Conservation (phyloP, 2,888 invertebrate species). For the Amphipyra berbera region DNA sequence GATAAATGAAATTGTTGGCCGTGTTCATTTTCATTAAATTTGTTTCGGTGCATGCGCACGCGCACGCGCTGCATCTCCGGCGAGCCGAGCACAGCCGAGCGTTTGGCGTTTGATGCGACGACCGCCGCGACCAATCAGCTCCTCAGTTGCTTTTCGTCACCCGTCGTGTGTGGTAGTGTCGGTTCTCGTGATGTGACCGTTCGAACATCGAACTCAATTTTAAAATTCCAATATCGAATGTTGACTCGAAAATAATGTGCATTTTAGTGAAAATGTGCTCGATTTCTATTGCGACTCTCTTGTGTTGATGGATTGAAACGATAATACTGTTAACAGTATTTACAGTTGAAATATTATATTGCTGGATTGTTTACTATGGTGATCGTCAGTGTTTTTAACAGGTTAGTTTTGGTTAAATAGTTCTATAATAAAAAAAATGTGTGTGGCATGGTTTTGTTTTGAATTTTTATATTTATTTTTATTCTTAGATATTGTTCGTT, state of each 20-base stretch:
- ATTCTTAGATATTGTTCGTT: not conserved
- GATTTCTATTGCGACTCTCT: slow-evolving; percentile 68
- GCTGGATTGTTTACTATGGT: slow-evolving; percentile 88
- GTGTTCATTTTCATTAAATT: slow-evolving; percentile 53
- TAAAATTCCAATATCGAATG: slow-evolving; percentile 60
- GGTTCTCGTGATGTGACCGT: slow-evolving; percentile 68
- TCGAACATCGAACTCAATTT: slow-evolving; percentile 66
- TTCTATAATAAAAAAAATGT: not conserved
- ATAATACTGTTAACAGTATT: slow-evolving; percentile 57
- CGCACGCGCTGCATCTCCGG: slow-evolving; percentile 76
- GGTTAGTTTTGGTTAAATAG: slow-evolving; percentile 72
- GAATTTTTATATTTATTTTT: not conserved
- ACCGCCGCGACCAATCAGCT: slow-evolving; percentile 70
- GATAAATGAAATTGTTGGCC: slow-evolving; percentile 46
- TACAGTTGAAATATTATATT: slow-evolving; percentile 64
- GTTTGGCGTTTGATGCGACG: slow-evolving; percentile 56
- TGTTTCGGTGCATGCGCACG: slow-evolving; percentile 70
- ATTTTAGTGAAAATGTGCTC: slow-evolving; percentile 82
- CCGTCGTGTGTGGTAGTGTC: slow-evolving; percentile 67
- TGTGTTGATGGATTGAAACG: slow-evolving; percentile 73
- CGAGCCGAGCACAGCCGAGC: slow-evolving; percentile 53
- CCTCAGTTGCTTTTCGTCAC: slow-evolving; percentile 75
- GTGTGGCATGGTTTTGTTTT: slow-evolving; percentile 37
- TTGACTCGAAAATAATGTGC: slow-evolving; percentile 76
- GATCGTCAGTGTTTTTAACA: slow-evolving; percentile 88